phyloP scores from a whole-genome alignment of 2,797 vertebrate genomes.

The Hypotaenidia philippensis region DNA sequence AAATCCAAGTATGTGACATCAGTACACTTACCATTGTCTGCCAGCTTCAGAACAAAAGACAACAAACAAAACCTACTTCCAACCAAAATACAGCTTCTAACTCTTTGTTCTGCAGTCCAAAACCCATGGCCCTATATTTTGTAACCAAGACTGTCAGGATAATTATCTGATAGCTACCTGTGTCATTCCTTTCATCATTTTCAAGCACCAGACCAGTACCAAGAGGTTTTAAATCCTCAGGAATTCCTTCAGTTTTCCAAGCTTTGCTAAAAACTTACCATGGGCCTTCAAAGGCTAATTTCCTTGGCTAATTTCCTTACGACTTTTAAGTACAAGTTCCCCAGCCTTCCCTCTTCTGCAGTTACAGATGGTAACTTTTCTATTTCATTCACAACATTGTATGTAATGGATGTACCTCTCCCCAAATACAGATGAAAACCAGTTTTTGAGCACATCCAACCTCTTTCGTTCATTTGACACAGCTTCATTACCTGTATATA shows the following conservation, averaged over 20 bases:
- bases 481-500: not conserved
- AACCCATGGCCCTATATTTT: not conserved
- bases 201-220: not conserved
- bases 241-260: not conserved
- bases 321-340: not conserved
- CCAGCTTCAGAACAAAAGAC: constrained; percentile 16
- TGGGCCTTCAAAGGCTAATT: not conserved
- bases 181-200: constrained; percentile 2
- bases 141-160: not conserved
- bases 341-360: not conserved
- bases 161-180: not conserved
- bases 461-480: not conserved
- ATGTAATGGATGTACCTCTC: not conserved
- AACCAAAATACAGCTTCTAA: not conserved
- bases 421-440: not conserved
- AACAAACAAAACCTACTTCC: constrained; percentile 24
- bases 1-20: constrained; percentile 43
- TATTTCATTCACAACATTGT: rapidly evolving
- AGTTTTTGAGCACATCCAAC: not conserved
- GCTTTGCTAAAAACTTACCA: not conserved
- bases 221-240: not conserved
- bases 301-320: not conserved
- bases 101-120: constrained; percentile 24
- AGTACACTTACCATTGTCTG: not conserved
- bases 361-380: not conserved